Base-by-base conservation (phyloP, 2,797 vertebrate genomes). In the Pterois miles region DNA sequence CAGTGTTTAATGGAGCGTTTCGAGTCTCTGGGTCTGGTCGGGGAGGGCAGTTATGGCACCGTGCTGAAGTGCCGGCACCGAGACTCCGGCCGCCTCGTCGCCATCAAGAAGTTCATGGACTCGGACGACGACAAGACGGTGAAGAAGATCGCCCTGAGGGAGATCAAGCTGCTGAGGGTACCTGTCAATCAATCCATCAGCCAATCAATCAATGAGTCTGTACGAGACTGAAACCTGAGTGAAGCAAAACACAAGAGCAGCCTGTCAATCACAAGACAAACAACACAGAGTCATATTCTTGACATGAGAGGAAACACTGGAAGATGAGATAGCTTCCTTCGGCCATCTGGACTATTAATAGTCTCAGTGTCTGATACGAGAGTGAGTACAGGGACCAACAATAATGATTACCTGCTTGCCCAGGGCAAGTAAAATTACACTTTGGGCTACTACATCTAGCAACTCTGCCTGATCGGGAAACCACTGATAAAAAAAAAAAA, bases 101-200 rank as follows among this genome's bases (percentile, higher is more conserved):
- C 97, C 65, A 94, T 97, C 64, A 98, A 98, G 94, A 98, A 96
- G 85, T 97, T 97, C 69, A 59, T 96, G 91, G 96, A 97, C 78
- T 96, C 94, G 1, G 96, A 97, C 20, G 95, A 96, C 11, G 96
- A 97, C 66, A 93, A 94, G 87, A 90, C 88, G 27, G 96, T 97
- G 90, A 96, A 95, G 92, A 98, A 97, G 86, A 97, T 97, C 36
- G 96, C 96, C 2, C 89, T 93, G 87, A 84, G 96, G 85, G 97
- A 98, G 74, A 94, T 98, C 90, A 96, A 94, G 68, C 92, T 98
- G 89, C 94, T 98, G 58, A 95, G 96, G 95, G 97, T 97, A 87
- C 81, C 83, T 81, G 80, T 60, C 79, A 2, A 1, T 85, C 74
- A 59, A 33, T 66, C 53, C 5, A 20, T 76, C 46, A 43, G 6